phyloP scores from a whole-genome alignment of 30 jellyfish, hydroid and myxozoan species.

The Chrysaora quinquecirrha region DNA sequence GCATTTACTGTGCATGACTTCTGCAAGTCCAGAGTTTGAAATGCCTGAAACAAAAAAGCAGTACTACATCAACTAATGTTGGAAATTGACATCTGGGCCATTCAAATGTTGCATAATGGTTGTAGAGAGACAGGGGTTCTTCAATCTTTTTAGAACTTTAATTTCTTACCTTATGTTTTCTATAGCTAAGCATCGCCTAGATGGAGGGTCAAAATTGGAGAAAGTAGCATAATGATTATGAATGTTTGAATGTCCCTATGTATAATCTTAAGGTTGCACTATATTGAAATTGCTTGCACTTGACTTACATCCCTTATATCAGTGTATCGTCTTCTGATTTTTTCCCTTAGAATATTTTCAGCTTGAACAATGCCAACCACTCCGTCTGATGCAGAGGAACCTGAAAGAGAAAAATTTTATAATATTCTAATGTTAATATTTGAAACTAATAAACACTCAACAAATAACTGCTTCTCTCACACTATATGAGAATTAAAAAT shows the following conservation, averaged over 20 bases:
- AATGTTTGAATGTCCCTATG: no score
- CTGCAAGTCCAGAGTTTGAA: constrained; percentile 46
- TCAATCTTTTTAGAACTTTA: no score
- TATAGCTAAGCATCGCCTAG: no score
- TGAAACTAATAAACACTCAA: background rate
- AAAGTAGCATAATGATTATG: no score
- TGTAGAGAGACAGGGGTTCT: no score
- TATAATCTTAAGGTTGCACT: no score
- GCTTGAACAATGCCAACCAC: constrained; percentile 33
- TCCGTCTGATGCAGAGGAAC: background rate
- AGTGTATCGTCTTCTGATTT: constrained; percentile 48
- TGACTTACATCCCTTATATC: constrained; percentile 42
- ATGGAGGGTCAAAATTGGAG: no score
- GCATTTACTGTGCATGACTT: constrained; percentile 5
- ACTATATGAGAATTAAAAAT: background rate
- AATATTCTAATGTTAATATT: background rate
- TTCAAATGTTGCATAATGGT: no score
- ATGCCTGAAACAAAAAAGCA: constrained; percentile 42
- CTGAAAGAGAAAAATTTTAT: background rate
- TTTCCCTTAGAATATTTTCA: constrained; percentile 34
- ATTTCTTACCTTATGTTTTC: no score
- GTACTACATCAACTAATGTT: no score
- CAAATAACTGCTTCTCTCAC: background rate
- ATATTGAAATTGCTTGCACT: no score
- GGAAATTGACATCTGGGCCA: no score